These are phyloP conservation scores for Gavialis gangeticus DNA, from an alignment of 2,113 vertebrate species.

Conservation along the genomic window DNA sequence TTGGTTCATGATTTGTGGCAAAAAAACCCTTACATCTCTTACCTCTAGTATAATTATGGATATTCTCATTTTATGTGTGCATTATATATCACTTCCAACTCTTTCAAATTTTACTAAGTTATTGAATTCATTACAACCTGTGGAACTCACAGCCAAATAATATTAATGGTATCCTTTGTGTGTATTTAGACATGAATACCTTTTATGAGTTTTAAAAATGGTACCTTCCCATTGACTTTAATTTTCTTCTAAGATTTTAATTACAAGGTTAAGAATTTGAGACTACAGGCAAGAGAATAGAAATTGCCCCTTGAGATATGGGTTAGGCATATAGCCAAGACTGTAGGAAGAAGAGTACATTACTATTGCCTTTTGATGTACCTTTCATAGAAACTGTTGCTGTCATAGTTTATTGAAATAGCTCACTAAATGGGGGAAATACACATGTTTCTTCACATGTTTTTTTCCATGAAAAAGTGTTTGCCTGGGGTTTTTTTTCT, in stretches of 20 bases:
- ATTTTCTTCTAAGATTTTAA: fast-evolving
- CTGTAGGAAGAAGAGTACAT: not conserved
- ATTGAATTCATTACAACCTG: not conserved
- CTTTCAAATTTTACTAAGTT: not conserved
- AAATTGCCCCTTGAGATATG: not conserved
- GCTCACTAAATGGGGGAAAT: not conserved
- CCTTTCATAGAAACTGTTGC: not conserved
- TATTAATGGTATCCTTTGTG: fast-evolving
- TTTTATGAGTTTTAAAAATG: not conserved
- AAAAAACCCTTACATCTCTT: fast-evolving
- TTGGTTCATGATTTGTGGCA: not conserved
- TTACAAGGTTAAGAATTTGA: not conserved
- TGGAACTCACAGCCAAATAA: not conserved
- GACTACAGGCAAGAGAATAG: not conserved
- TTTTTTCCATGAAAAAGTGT: too few species aligned
- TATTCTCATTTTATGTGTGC: not conserved
- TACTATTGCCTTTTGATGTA: not conserved
- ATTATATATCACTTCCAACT: not conserved
- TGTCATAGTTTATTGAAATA: not conserved
- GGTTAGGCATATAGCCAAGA: fast-evolving
- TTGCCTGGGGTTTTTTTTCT: not conserved
- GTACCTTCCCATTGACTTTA: not conserved
- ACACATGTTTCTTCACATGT: not conserved
- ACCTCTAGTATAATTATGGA: fast-evolving
- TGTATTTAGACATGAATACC: fast-evolving